Evolutionary conservation across 2,113 vertebrate species (phyloP).

Genomic region (Nothocercus julius): DNA sequence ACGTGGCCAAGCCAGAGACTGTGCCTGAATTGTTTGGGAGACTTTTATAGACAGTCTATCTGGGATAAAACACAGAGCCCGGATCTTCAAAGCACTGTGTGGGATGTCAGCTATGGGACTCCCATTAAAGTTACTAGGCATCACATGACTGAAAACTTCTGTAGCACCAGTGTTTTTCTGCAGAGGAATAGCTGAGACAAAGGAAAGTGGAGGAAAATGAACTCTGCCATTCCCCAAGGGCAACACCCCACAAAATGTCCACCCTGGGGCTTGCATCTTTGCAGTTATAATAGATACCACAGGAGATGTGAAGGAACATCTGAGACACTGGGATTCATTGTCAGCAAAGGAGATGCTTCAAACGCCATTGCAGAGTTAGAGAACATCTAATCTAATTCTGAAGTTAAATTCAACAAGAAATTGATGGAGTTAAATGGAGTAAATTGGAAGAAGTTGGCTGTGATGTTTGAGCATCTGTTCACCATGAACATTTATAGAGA

Average conservation of each 20-base stretch:
- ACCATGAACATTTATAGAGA: neutral
- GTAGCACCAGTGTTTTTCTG: neutral
- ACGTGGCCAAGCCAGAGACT: neutral
- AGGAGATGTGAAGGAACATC: neutral
- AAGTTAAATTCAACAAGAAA: neutral
- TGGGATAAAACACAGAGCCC: constrained; percentile 8
- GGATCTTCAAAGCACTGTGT: neutral
- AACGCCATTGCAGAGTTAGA: neutral
- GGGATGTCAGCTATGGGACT: neutral
- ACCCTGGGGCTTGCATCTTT: neutral
- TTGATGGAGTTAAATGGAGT: neutral
- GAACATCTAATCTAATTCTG: neutral
- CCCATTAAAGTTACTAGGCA: neutral
- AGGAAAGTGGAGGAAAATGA: neutral
- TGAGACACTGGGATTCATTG: neutral
- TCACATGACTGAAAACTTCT: neutral
- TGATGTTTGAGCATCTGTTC: neutral
- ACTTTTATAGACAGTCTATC: neutral
- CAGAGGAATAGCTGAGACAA: neutral
- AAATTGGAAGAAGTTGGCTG: neutral
- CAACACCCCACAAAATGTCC: neutral
- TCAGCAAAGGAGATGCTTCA: neutral
- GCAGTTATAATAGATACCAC: neutral
- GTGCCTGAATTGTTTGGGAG: neutral
- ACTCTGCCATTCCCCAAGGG: neutral